phyloP scores from a whole-genome alignment of 2,888 invertebrate species.

The Escarpia spicata region DNA sequence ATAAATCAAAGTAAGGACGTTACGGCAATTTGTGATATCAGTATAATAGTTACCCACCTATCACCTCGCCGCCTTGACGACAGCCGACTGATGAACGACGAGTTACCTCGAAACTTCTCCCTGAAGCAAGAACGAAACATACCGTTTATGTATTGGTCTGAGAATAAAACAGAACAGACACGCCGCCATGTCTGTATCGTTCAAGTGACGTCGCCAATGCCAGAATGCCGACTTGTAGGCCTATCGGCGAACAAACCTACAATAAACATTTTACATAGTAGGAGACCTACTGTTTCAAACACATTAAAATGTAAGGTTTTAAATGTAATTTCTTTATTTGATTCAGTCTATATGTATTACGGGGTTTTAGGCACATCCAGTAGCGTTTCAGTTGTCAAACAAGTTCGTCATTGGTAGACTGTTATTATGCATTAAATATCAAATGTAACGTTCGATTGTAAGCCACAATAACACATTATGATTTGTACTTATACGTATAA shows the following conservation, averaged over 20 bases:
- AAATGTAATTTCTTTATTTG: too few relatives aligned
- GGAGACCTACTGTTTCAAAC: neutral
- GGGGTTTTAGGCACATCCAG: too few relatives aligned
- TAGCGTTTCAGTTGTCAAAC: too few relatives aligned
- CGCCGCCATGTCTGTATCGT: neutral
- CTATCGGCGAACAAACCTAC: neutral
- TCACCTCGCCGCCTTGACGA: constrained; percentile 67
- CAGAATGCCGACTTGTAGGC: neutral
- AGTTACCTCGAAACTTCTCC: constrained; percentile 83
- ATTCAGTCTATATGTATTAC: too few relatives aligned
- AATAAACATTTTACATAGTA: neutral
- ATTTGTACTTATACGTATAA: too few relatives aligned
- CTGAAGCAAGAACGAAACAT: constrained; percentile 18
- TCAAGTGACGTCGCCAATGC: neutral
- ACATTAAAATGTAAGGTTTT: too few relatives aligned
- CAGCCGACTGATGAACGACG: constrained; percentile 89
- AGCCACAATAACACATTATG: too few relatives aligned
- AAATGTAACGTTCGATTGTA: too few relatives aligned
- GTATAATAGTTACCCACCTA: neutral
- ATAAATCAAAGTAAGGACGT: neutral
- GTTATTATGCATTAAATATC: too few relatives aligned
- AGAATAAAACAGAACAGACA: neutral
- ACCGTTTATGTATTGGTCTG: neutral
- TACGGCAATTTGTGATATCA: neutral
- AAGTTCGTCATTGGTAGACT: too few relatives aligned